A percentile compares a stretch with the other conserved stretches of the same genome.
Evolutionary conservation across 2,113 vertebrate species (phyloP).

Genomic region (Chloebia gouldiae): DNA sequence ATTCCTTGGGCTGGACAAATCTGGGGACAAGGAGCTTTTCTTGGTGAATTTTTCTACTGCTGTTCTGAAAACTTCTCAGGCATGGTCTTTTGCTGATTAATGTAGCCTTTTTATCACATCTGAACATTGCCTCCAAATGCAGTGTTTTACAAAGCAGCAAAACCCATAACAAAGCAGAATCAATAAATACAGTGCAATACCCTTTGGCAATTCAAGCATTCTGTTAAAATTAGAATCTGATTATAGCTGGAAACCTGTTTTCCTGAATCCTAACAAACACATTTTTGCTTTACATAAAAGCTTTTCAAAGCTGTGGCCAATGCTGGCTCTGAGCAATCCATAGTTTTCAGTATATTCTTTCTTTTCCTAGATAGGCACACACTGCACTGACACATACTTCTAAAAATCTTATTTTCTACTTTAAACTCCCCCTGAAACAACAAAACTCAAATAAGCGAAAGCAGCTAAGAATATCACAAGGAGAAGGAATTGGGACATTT

Average conservation of each 20-base stretch:
- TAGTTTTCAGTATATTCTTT: constrained; percentile 2
- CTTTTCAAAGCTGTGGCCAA: constrained; percentile 23
- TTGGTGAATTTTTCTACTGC: neutral
- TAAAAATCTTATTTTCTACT: constrained; percentile 41
- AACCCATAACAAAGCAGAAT: constrained; percentile 57
- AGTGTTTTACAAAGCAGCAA: constrained; percentile 46
- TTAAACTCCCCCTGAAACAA: constrained; percentile 10
- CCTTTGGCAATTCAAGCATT: constrained; percentile 9
- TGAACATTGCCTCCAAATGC: constrained; percentile 28
- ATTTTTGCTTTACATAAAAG: constrained; percentile 54
- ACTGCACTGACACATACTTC: neutral
- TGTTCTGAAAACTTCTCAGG: constrained; percentile 13
- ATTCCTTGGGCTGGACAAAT: neutral
- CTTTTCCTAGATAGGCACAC: neutral
- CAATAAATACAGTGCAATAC: constrained; percentile 61
- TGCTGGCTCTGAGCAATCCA: neutral
- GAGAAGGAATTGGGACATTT: neutral
- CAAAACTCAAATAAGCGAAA: constrained; percentile 4
- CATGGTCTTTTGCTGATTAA: constrained; percentile 55
- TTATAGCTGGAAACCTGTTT: constrained; percentile 56
- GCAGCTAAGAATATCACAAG: neutral
- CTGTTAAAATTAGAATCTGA: constrained; percentile 59
- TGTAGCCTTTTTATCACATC: constrained; percentile 41
- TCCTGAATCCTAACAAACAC: constrained; percentile 37
- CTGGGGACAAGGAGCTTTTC: neutral